These are phyloP conservation scores for Miltochrista miniata DNA, from an alignment of 2,888 invertebrate species.

Conservation along the genomic window DNA sequence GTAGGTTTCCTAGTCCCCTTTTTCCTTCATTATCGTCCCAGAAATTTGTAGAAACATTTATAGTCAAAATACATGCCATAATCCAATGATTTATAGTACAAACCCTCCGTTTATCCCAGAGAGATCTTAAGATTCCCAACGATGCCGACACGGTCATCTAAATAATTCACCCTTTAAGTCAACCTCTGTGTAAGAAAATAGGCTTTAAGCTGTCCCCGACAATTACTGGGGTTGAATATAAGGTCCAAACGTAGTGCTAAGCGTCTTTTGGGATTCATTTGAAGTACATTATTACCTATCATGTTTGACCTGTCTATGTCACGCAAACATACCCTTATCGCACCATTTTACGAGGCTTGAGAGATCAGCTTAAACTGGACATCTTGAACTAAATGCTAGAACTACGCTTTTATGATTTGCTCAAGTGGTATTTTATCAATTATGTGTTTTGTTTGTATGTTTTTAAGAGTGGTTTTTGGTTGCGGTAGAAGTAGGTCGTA, in stretches of 20 bases:
- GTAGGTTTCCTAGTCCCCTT: too few relatives aligned
- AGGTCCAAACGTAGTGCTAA: conserved; percentile 75
- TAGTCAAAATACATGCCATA: too few relatives aligned
- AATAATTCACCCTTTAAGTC: conserved; percentile 45
- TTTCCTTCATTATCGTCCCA: too few relatives aligned
- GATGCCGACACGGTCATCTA: conserved; percentile 30
- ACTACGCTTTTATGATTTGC: conserved; percentile 41
- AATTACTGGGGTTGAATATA: conserved; percentile 75
- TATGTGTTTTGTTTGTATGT: conserved; percentile 14
- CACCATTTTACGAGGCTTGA: conserved; percentile 3
- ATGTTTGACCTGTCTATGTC: conserved; percentile 53
- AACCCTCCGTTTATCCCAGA: background rate
- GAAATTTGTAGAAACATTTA: too few relatives aligned
- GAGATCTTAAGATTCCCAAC: background rate
- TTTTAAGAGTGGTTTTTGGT: conserved; percentile 18
- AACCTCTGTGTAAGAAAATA: conserved; percentile 42
- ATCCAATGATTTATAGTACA: background rate
- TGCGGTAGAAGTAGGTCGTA: conserved; percentile 9
- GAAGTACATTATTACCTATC: conserved; percentile 68
- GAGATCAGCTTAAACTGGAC: conserved; percentile 16
- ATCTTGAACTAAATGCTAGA: conserved; percentile 46
- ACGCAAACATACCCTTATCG: conserved; percentile 28
- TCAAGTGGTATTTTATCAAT: conserved; percentile 22
- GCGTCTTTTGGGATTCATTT: conserved; percentile 65
- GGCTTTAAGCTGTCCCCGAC: conserved; percentile 66